phyloP scores from a whole-genome alignment of 53 echinoderm and acorn worm species.

The Patiria pectinifera region DNA sequence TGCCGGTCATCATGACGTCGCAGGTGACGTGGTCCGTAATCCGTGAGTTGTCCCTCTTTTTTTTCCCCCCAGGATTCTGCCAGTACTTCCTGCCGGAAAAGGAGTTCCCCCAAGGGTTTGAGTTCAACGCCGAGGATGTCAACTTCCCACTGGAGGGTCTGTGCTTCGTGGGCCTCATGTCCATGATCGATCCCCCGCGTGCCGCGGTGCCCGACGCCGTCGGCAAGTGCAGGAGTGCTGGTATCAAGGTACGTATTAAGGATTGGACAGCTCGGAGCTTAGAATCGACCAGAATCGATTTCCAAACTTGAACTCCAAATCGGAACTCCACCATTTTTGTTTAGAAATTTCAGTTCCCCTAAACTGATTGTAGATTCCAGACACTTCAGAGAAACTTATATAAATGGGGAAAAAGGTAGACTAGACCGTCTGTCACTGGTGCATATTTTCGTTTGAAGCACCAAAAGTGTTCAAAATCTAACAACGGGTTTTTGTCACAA shows the following conservation, averaged over 20 bases:
- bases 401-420: too few relatives aligned
- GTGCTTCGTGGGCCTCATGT: slow-evolving; percentile 99
- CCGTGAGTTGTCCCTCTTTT: background rate
- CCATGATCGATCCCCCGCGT: slow-evolving; percentile 99
- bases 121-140: slow-evolving; percentile 89
- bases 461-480: too few relatives aligned
- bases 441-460: too few relatives aligned
- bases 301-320: too few relatives aligned
- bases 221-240: slow-evolving; percentile 95
- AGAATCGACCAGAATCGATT: background rate
- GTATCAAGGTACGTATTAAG: slow-evolving; percentile 82
- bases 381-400: too few relatives aligned
- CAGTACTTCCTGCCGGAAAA: slow-evolving; percentile 82
- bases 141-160: slow-evolving; percentile 96
- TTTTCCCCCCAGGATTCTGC: slow-evolving; percentile 88
- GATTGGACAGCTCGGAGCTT: background rate
- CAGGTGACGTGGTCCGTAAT: background rate
- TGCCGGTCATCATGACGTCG: too few relatives aligned
- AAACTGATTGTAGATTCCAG: too few relatives aligned
- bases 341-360: too few relatives aligned
- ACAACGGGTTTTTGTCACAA: too few relatives aligned
- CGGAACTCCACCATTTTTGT: too few relatives aligned
- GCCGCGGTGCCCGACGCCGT: slow-evolving; percentile 99
- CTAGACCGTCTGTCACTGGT: too few relatives aligned
- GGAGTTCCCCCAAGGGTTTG: slow-evolving; percentile 85